Conservation (phyloP, 2,113 vertebrate species). For the Limnothrissa miodon region DNA sequence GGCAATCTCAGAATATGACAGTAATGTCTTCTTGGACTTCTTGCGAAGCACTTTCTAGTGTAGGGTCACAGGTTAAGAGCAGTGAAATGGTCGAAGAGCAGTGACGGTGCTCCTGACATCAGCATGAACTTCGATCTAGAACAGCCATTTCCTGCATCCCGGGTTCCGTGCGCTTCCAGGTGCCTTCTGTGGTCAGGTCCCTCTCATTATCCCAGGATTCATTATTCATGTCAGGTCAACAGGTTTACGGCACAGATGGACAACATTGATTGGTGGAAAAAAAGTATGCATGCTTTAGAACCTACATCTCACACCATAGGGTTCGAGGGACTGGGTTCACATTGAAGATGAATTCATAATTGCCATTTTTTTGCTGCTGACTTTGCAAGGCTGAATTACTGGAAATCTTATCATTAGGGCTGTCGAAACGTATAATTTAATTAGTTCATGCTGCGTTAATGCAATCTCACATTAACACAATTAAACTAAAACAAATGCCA, state of each 20-base stretch:
- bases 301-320: not conserved
- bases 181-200: slow-evolving; percentile 65
- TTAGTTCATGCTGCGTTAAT: too few relatives aligned
- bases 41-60: slow-evolving; percentile 61
- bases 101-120: slow-evolving; percentile 47
- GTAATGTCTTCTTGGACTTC: slow-evolving; percentile 42
- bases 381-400: not conserved
- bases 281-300: slow-evolving; percentile 21
- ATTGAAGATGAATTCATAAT: not conserved
- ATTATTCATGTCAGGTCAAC: slow-evolving; percentile 75
- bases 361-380: not conserved
- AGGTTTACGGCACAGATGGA: slow-evolving; percentile 63
- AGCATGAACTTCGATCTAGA: slow-evolving; percentile 57
- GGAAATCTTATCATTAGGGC: not conserved
- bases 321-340: slow-evolving; percentile 6
- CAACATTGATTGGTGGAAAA: slow-evolving; percentile 64
- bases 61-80: slow-evolving; percentile 70
- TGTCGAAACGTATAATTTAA: too few relatives aligned
- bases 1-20: slow-evolving; percentile 34
- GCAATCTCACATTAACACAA: too few relatives aligned
- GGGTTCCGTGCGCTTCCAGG: slow-evolving; percentile 59
- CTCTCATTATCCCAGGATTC: slow-evolving; percentile 55
- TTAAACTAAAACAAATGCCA: too few relatives aligned
- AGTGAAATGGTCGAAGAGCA: slow-evolving; percentile 33
- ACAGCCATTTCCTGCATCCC: slow-evolving; percentile 68